These are phyloP conservation scores for Litocranius walleri DNA, from an alignment of 2,113 vertebrate species.

Conservation along the genomic window DNA sequence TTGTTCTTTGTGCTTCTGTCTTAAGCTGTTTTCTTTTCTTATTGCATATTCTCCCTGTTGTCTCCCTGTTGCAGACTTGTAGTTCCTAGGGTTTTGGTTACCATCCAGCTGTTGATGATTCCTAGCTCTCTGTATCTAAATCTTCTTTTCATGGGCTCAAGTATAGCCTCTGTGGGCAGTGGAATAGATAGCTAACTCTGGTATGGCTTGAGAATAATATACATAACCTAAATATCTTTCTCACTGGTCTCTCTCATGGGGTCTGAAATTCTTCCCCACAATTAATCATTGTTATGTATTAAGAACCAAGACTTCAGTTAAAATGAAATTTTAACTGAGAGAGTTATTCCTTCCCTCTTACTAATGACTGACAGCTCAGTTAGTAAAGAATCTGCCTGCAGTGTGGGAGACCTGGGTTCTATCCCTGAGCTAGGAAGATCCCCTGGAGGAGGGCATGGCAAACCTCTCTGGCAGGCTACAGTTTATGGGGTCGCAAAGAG, in stretches of 20 bases:
- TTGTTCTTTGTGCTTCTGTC: background rate
- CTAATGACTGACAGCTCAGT: background rate
- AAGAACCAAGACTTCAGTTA: background rate
- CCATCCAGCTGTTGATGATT: background rate
- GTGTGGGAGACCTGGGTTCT: background rate
- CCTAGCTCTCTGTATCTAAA: background rate
- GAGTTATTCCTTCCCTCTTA: background rate
- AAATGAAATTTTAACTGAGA: constrained; percentile 20
- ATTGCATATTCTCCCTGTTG: background rate
- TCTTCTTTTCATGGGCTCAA: background rate
- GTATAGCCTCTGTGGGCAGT: background rate
- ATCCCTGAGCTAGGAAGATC: background rate
- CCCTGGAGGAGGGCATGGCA: background rate
- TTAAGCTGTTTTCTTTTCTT: background rate
- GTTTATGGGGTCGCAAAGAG: background rate
- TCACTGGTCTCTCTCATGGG: background rate
- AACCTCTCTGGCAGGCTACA: background rate
- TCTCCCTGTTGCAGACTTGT: background rate
- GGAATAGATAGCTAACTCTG: background rate
- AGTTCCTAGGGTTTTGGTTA: background rate
- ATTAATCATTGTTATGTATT: constrained; percentile 24
- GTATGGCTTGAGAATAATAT: constrained; percentile 20
- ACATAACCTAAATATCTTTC: background rate
- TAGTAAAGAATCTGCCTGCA: background rate
- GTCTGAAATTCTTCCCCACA: background rate